Evolutionary conservation across 2,888 invertebrate genomes (phyloP).

Genomic region (Pseudococcus jackbeardsleyi): DNA sequence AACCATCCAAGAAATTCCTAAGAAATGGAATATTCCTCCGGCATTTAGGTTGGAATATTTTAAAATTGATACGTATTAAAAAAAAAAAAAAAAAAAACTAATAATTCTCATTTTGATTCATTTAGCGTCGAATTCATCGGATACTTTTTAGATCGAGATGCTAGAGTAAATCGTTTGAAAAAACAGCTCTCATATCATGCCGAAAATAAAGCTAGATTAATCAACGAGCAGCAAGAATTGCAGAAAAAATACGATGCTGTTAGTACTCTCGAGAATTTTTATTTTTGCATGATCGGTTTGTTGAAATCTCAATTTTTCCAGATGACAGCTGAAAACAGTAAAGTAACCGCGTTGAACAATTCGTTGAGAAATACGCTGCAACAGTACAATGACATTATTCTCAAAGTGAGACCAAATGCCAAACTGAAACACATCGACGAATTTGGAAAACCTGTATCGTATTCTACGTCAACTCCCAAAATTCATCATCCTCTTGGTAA

Average conservation of each 20-base stretch:
- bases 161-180: constrained; percentile 83
- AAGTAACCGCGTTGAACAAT: constrained; percentile 76
- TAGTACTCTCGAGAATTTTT: neutral
- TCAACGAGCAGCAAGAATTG: constrained; percentile 83
- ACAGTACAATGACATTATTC: constrained; percentile 71
- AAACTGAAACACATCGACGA: constrained; percentile 67
- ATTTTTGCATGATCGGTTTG: neutral
- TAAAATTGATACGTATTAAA: neutral
- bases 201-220: constrained; percentile 80
- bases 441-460: constrained; percentile 66
- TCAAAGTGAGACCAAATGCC: constrained; percentile 67
- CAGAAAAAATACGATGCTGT: constrained; percentile 76
- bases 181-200: constrained; percentile 81
- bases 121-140: constrained; percentile 91
- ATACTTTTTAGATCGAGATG: constrained; percentile 91
- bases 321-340: constrained; percentile 76
- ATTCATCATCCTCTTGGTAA: constrained; percentile 68
- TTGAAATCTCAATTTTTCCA: constrained; percentile 67
- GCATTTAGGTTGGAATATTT: constrained; percentile 75
- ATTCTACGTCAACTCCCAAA: constrained; percentile 56
- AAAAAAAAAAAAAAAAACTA: too few relatives aligned
- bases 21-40: constrained; percentile 94
- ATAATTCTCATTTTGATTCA: neutral
- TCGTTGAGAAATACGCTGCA: constrained; percentile 76
- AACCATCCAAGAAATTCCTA: constrained; percentile 86